A percentile compares a stretch with the other conserved stretches of the same genome.
Conservation (phyloP, 2,113 vertebrate species). For the Damaliscus lunatus region DNA sequence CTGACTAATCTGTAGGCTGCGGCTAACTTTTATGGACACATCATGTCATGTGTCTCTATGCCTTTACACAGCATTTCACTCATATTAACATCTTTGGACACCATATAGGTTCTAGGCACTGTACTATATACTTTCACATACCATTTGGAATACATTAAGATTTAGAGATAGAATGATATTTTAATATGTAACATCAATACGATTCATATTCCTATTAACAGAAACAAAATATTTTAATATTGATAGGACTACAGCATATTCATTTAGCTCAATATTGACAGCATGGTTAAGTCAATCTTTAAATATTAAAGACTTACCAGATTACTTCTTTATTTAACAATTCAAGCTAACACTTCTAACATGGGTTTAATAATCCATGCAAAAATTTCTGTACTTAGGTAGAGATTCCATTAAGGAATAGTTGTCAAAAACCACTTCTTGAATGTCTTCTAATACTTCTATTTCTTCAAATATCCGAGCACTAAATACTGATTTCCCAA, state of each 20-base stretch:
- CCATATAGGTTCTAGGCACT: not conserved
- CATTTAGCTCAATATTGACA: not conserved
- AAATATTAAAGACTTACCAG: constrained; percentile 22
- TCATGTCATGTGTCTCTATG: not conserved
- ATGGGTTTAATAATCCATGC: not conserved
- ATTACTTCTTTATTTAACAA: constrained; percentile 37
- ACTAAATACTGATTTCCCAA: constrained; percentile 9
- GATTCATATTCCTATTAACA: not conserved
- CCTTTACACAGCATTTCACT: not conserved
- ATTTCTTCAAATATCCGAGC: constrained; percentile 33
- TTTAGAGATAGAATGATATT: not conserved
- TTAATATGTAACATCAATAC: not conserved
- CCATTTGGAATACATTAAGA: not conserved
- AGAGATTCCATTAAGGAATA: constrained; percentile 8
- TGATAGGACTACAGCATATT: not conserved
- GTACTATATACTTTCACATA: not conserved
- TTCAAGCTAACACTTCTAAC: constrained; percentile 2
- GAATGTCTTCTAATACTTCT: constrained; percentile 19
- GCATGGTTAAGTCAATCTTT: not conserved
- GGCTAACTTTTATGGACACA: not conserved
- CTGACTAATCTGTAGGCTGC: not conserved
- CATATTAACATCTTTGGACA: not conserved
- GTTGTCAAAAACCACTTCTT: not conserved
- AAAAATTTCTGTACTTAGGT: constrained; percentile 1
- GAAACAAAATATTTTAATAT: constrained; percentile 14